Base-by-base conservation (phyloP, 1,140 invertebrate genomes). In the Dendrolimus kikuchii region DNA sequence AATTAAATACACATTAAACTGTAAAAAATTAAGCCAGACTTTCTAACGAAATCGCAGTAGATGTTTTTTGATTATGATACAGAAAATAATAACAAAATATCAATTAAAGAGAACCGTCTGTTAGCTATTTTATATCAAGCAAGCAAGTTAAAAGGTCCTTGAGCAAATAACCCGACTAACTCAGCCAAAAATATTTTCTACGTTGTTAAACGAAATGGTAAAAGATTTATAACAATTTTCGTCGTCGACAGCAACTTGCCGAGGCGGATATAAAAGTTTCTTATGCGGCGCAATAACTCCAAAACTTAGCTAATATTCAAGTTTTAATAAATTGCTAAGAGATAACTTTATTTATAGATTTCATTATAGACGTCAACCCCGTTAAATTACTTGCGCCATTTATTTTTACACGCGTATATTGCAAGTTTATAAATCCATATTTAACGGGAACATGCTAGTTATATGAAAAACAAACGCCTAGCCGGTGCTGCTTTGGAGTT, bases 181-280 rank as follows among this genome's bases (percentile, higher is more conserved):
- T 57, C 54, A 46, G 53, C 50, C 49, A 53, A 42, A 61, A 68
- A 62, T 62, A 59, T 61, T 68, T 61, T 56, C 57, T 40, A n/a
- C 54, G 52, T 55, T 57, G 51, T 57, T 53, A 59, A 46, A 58
- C 23, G 54, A 58, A 64, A 64, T 68, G 59, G 62, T 50, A 54
- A 60, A 64, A 64, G 62, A 68, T 64, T 67, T 67, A 64, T 64
- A 64, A 67, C 58, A 57, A 64, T 64, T 68, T 62, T 55, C 53
- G 55, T 55, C 55, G 57, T 41, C 66, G 57, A 63, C 61, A 59
- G 55, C 55, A 53, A 67, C 38, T 60, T 60, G 49, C 46, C 53
- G 56, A 56, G 46, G 62, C 52, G 57, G 51, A 61, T 58, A 56
- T 60, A 60, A 62, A 68, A 64, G 57, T 64, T 68, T 64, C 61